A percentile compares a stretch with the other conserved stretches of the same genome.
Evolutionary conservation across 2,888 invertebrate species (phyloP).

Genomic region (Dugesia japonica): DNA sequence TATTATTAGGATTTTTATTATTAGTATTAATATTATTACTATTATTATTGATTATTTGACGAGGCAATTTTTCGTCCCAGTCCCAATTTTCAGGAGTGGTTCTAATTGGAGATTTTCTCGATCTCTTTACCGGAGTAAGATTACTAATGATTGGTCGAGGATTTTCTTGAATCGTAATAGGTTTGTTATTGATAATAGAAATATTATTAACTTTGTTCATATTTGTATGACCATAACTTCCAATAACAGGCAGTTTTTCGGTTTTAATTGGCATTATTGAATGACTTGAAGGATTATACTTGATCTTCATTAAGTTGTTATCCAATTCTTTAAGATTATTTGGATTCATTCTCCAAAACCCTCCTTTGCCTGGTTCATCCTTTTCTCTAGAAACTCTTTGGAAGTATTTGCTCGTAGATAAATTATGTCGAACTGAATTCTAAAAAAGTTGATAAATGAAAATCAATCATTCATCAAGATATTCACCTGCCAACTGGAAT

Average conservation of each 20-base stretch:
- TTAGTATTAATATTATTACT: background rate
- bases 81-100: background rate
- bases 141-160: background rate
- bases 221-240: background rate
- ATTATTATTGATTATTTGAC: background rate
- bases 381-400: conserved; percentile 58
- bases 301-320: background rate
- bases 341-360: conserved; percentile 76
- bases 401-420: conserved; percentile 77
- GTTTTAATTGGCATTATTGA: background rate
- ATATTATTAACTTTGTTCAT: background rate
- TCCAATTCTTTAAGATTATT: conserved; percentile 38
- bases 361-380: conserved; percentile 66
- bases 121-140: background rate
- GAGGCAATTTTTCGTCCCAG: background rate
- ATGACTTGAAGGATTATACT: background rate
- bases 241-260: background rate
- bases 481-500: conserved; percentile 24
- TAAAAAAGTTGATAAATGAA: conserved; percentile 49
- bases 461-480: background rate
- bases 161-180: background rate
- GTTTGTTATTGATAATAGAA: background rate
- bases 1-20: no score
- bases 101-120: background rate
- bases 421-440: conserved; percentile 81